Evolutionary conservation across 2,888 invertebrate genomes (phyloP).

Genomic region (Molorchus minor): DNA sequence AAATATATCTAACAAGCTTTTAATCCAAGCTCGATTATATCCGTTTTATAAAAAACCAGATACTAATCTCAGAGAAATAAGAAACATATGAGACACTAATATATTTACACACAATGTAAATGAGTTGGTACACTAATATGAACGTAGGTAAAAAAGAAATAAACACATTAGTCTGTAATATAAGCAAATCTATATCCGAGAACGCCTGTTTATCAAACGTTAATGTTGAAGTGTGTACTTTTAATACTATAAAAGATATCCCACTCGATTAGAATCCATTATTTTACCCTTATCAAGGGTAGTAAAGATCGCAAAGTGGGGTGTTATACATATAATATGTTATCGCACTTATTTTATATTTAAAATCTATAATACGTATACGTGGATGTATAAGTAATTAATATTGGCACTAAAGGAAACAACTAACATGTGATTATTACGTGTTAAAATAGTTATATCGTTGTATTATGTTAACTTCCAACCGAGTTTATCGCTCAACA

Average conservation of each 20-base stretch:
- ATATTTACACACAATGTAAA: slow-evolving; percentile 17
- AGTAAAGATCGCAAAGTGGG: too few relatives aligned
- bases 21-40: too few relatives aligned
- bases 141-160: slow-evolving; percentile 29
- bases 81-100: too few relatives aligned
- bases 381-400: slow-evolving; percentile 26
- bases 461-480: not conserved
- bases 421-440: slow-evolving; percentile 21
- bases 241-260: too few relatives aligned
- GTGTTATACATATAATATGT: too few relatives aligned
- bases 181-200: slow-evolving; percentile 32
- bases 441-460: slow-evolving; percentile 16
- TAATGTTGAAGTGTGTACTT: slow-evolving; percentile 31
- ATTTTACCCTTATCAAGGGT: too few relatives aligned
- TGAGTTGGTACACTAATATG: slow-evolving; percentile 24
- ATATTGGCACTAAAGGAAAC: slow-evolving; percentile 26
- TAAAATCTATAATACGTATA: too few relatives aligned
- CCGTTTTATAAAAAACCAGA: too few relatives aligned
- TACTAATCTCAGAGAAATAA: too few relatives aligned
- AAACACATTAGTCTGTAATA: slow-evolving; percentile 27
- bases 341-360: too few relatives aligned
- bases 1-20: too few relatives aligned
- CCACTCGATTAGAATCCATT: too few relatives aligned
- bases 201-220: slow-evolving; percentile 27
- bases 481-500: not conserved